Evolutionary conservation across 2,888 invertebrate species (phyloP), one percentile per base, ranked within the genome.

Genomic region (Apodemia mormo): DNA sequence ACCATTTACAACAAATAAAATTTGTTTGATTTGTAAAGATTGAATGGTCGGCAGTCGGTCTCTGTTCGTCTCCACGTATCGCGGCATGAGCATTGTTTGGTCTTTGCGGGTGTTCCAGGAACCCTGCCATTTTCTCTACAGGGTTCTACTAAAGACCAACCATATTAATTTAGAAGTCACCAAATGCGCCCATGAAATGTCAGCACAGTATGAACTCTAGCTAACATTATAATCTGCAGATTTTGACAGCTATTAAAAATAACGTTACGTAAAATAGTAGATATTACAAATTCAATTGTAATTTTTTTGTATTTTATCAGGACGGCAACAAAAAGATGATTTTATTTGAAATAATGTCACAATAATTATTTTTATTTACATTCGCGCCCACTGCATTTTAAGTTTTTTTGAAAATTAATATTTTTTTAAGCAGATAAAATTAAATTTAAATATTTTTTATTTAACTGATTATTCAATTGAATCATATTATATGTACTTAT

Each of bases 1-100:
- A 58, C 58, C 58, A 58, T 86, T 88, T 89, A 84, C 82, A 83
- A 87, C 84, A 88, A 89, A 89, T 88, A 90, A 89, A 92, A 92
- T 92, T 90, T 91, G 90, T 91, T 89, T 91, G 90, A 90, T 90
- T 92, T 92, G 89, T 90, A 89, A 86, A 86, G 90, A 87, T 82
- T 86, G 88, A 89, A 90, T 89, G 81, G 86, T 79, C 79, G 77
- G 72, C 75, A 75, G 84, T 83, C 82, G 82, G 84, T 81, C 81
- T 68, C 73, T 85, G 85, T 85, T 82, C 83, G 82, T 78, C 80
- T 80, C 79, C 76, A 78, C 80, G 84, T 77, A 80, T 82, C 82
- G 82, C 80, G 79, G 79, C 81, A 80, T 76, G 78, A 74, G 76
- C 82, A 86, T 92, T 92, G 92, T 92, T 82, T 85, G 85, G 72